These are phyloP conservation scores for Mesoclemmys tuberculata DNA, from an alignment of 2,113 vertebrate genomes.

Conservation along the genomic window DNA sequence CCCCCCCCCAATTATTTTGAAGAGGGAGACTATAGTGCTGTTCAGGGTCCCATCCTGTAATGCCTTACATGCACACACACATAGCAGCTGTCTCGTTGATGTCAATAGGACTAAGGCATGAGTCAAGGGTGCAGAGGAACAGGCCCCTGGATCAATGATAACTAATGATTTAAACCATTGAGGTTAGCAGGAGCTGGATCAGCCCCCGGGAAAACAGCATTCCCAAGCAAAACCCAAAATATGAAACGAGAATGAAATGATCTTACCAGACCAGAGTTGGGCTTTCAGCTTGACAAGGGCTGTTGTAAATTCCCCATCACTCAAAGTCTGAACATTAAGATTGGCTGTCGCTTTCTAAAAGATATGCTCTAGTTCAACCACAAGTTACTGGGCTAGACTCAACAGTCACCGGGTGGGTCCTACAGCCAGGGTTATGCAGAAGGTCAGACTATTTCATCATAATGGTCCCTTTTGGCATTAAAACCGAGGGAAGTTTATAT, in stretches of 20 bases:
- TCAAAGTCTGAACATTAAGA: neutral
- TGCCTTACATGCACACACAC: neutral
- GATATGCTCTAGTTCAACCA: neutral
- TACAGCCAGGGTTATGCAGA: neutral
- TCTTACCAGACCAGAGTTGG: neutral
- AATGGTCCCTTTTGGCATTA: neutral
- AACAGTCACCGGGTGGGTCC: neutral
- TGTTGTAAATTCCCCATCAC: neutral
- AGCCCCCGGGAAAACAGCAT: neutral
- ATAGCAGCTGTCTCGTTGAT: neutral
- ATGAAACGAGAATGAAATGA: neutral
- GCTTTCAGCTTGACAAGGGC: neutral
- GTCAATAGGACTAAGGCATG: neutral
- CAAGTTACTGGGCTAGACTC: neutral
- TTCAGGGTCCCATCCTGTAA: neutral
- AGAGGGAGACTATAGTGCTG: neutral
- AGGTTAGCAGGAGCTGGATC: neutral
- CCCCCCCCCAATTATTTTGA: neutral
- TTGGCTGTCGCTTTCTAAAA: neutral
- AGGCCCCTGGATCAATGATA: neutral
- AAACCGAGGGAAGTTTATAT: neutral
- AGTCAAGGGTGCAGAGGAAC: neutral
- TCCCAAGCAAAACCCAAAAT: neutral
- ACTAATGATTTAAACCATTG: neutral
- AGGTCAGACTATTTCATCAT: neutral